phyloP scores from a whole-genome alignment of 1,140 invertebrate species.

The Pseudomyrmex flavicornis region DNA sequence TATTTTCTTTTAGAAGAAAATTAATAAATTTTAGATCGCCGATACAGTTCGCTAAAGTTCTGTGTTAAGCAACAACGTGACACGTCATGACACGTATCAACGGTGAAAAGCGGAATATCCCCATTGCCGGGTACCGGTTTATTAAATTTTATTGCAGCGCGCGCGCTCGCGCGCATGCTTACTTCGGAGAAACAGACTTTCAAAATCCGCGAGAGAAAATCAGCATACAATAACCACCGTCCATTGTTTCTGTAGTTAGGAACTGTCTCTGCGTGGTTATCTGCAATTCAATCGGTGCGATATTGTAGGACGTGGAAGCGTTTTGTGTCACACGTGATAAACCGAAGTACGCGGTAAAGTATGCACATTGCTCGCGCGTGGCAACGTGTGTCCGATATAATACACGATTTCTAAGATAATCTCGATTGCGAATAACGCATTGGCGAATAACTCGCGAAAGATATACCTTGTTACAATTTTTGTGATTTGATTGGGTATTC shows the following conservation, averaged over 20 bases:
- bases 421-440: constrained; percentile 21
- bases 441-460: not conserved
- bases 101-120: constrained; percentile 8
- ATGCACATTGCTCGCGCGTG: constrained; percentile 43
- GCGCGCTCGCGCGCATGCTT: constrained; percentile 9
- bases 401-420: constrained; percentile 27
- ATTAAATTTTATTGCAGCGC: constrained; percentile 58
- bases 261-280: constrained; percentile 65
- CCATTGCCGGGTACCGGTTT: constrained; percentile 43
- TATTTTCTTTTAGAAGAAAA: too few species aligned
- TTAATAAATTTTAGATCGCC: too few species aligned
- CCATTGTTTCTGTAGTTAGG: constrained; percentile 74
- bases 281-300: constrained; percentile 73
- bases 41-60: not conserved
- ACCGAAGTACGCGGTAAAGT: constrained; percentile 24
- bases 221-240: constrained; percentile 74
- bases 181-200: constrained; percentile 62
- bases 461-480: not conserved
- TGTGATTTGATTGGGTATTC: not conserved
- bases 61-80: constrained; percentile 15
- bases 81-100: not conserved
- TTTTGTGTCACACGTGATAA: constrained; percentile 61
- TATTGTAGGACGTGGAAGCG: constrained; percentile 62
- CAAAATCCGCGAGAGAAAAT: constrained; percentile 68
- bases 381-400: not conserved